A percentile compares a stretch with the other conserved stretches of the same genome.
phyloP scores from a whole-genome alignment of 1,140 invertebrate genomes.

The Leptinotarsa undecemlineata region DNA sequence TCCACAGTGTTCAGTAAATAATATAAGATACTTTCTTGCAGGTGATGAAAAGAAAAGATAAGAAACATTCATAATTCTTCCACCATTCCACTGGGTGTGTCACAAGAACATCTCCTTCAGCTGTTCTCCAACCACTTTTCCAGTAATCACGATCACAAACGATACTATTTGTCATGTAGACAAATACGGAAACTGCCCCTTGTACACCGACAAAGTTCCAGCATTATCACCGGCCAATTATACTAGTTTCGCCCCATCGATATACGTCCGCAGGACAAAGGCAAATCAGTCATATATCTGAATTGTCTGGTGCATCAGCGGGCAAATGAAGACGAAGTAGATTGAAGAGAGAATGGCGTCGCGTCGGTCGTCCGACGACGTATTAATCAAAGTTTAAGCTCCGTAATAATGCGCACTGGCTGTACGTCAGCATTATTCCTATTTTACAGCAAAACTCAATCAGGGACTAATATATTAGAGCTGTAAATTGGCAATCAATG shows the following conservation, averaged over 20 bases:
- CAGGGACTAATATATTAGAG: constrained; percentile 58
- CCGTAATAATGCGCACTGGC: constrained; percentile 55
- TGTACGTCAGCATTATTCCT: constrained; percentile 57
- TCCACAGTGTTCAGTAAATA: too few relatives aligned
- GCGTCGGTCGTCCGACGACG: constrained; percentile 42
- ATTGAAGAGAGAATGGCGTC: constrained; percentile 25
- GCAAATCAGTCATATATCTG: neutral
- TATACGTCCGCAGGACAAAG: constrained; percentile 6
- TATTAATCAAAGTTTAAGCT: constrained; percentile 58
- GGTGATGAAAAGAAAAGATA: too few relatives aligned
- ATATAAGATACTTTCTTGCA: too few relatives aligned
- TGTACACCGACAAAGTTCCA: neutral
- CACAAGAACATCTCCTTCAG: too few relatives aligned
- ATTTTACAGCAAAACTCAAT: constrained; percentile 58
- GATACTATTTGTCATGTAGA: too few relatives aligned
- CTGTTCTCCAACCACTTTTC: too few relatives aligned
- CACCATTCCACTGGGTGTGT: too few relatives aligned
- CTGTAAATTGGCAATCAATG: constrained; percentile 58
- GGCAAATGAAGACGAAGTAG: constrained; percentile 52
- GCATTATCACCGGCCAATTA: neutral
- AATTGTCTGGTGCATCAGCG: constrained; percentile 22
- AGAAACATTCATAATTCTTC: too few relatives aligned
- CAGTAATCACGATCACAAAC: too few relatives aligned
- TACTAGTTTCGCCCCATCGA: neutral
- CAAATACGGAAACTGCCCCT: too few relatives aligned